phyloP scores from a whole-genome alignment of 2,113 vertebrate species.

The Telmatochromis sp. region DNA sequence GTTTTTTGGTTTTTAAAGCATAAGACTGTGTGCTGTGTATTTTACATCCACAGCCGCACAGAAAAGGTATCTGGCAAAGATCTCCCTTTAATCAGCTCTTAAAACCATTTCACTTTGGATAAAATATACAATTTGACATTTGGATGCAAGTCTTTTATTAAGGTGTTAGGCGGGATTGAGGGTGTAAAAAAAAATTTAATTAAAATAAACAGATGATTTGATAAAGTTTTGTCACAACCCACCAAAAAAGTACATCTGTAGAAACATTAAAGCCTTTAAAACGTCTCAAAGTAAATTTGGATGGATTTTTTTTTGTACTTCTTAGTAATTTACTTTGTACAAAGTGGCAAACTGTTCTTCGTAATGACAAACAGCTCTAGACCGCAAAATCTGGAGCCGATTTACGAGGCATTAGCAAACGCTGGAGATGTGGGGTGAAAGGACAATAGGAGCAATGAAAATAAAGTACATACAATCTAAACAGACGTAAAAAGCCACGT shows the following conservation, averaged over 20 bases:
- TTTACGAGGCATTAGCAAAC: constrained; percentile 30
- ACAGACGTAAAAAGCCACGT: constrained; percentile 6
- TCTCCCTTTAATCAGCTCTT: constrained; percentile 12
- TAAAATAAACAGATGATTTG: not conserved
- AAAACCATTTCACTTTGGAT: not conserved
- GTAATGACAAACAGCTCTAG: constrained; percentile 15
- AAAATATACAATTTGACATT: not conserved
- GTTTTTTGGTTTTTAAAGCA: not conserved
- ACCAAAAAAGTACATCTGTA: not conserved
- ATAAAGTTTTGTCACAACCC: not conserved
- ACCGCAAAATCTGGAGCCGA: constrained; percentile 37
- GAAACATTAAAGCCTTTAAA: not conserved
- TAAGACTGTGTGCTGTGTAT: not conserved
- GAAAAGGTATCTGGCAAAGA: not conserved
- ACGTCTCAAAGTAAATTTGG: not conserved
- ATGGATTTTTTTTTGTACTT: not conserved
- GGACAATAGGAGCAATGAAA: constrained; percentile 29
- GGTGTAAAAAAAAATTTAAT: not conserved
- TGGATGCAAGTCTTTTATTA: not conserved
- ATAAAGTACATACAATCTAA: constrained; percentile 19
- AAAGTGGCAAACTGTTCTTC: constrained; percentile 4
- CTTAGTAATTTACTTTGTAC: not conserved
- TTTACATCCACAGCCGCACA: not conserved
- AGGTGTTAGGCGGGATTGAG: not conserved
- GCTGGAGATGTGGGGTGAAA: constrained; percentile 4